A percentile compares a stretch with the other conserved stretches of the same genome.
phyloP scores from a whole-genome alignment of 2,113 vertebrate genomes.

The Pollachius pollachius region DNA sequence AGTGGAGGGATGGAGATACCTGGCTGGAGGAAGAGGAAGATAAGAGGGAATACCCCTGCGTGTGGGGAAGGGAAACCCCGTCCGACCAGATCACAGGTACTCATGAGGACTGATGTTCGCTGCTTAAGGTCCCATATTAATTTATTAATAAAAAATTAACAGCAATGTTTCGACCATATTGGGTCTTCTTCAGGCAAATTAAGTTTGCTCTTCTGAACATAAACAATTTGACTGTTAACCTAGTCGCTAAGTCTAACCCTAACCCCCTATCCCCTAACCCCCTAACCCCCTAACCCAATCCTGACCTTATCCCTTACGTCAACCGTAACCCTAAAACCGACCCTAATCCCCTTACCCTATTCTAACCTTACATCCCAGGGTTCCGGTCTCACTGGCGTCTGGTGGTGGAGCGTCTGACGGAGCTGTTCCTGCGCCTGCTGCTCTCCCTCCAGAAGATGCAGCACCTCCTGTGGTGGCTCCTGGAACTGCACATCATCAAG shows the following conservation, averaged over 20 bases:
- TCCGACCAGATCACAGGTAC: constrained; percentile 42
- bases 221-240: too few relatives aligned
- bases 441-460: constrained; percentile 89
- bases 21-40: constrained; percentile 17
- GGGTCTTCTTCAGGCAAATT: too few relatives aligned
- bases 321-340: background rate
- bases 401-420: constrained; percentile 90
- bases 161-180: too few relatives aligned
- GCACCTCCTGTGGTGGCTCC: constrained; percentile 89
- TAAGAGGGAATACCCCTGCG: constrained; percentile 23
- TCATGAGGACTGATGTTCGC: background rate
- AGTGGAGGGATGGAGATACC: constrained; percentile 16
- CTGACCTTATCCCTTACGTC: background rate
- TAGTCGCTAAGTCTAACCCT: too few relatives aligned
- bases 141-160: too few relatives aligned
- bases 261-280: too few relatives aligned
- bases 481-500: constrained; percentile 93
- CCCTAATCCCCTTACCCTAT: background rate
- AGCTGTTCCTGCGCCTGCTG: constrained; percentile 87
- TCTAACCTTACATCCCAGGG: constrained; percentile 51
- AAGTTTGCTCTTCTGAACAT: too few relatives aligned
- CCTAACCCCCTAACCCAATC: too few relatives aligned
- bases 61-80: constrained; percentile 40
- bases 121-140: too few relatives aligned
- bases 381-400: constrained; percentile 87